phyloP scores from a whole-genome alignment of 2,113 vertebrate species.

The Octodon degus region DNA sequence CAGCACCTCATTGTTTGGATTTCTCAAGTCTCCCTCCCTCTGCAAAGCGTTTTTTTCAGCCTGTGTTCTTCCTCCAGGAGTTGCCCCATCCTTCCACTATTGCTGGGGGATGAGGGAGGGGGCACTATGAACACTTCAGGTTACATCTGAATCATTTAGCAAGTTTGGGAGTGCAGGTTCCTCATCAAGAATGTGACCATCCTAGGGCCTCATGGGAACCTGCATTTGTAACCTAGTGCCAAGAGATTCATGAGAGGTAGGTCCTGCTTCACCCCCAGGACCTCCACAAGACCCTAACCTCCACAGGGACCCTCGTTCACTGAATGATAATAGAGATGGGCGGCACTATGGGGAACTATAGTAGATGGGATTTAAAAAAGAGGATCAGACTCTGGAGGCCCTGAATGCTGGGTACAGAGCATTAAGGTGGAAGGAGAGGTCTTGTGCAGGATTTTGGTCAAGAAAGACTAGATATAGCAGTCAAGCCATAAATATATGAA shows the following conservation, averaged over 20 bases:
- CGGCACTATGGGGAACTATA: neutral
- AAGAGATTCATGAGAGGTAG: neutral
- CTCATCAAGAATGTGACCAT: neutral
- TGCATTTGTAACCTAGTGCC: neutral
- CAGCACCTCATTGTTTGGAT: neutral
- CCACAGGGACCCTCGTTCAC: neutral
- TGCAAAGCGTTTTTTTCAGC: neutral
- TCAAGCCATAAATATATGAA: neutral
- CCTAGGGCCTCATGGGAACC: neutral
- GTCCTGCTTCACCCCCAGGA: too few relatives aligned
- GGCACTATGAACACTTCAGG: neutral
- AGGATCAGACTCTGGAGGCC: neutral
- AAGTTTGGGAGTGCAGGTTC: neutral
- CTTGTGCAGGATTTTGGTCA: neutral
- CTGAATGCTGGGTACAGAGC: neutral
- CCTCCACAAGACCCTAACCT: neutral
- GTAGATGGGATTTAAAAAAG: neutral
- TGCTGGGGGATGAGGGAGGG: neutral
- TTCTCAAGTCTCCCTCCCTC: neutral
- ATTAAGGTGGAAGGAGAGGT: neutral
- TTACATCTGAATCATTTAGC: neutral
- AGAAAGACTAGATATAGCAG: neutral
- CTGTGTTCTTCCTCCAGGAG: fast-evolving
- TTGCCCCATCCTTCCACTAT: neutral
- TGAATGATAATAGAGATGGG: neutral